Evolutionary conservation across 2,113 vertebrate genomes (phyloP).

Genomic region (Larimichthys crocea): DNA sequence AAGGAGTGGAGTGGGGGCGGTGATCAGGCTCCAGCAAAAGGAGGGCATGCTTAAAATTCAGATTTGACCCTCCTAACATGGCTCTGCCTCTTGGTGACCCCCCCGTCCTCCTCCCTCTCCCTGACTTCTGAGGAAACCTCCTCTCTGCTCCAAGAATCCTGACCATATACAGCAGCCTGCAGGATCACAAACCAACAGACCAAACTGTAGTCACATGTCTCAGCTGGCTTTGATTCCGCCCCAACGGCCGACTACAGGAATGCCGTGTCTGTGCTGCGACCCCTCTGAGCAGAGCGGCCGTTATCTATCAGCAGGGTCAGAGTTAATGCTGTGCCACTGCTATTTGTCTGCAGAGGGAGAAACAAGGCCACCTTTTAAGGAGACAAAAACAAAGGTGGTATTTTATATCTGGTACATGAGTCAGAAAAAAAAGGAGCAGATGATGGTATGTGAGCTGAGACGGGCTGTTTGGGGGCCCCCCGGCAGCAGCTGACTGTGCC

Average conservation of each 20-base stretch:
- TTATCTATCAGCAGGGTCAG: constrained; percentile 43
- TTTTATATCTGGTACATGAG: constrained; percentile 35
- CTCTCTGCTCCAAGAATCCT: constrained; percentile 70
- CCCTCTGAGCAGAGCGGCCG: constrained; percentile 20
- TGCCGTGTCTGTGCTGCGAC: constrained; percentile 39
- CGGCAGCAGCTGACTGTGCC: constrained; percentile 63
- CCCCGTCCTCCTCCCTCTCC: background rate
- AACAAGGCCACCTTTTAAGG: constrained; percentile 75
- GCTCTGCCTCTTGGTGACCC: constrained; percentile 2
- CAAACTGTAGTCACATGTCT: constrained; percentile 65
- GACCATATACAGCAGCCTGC: constrained; percentile 74
- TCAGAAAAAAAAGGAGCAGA: constrained; percentile 1
- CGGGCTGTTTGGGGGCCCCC: constrained; percentile 21
- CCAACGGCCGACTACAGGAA: constrained; percentile 48
- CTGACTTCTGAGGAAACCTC: constrained; percentile 65
- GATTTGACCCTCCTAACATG: constrained; percentile 51
- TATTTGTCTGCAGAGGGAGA: constrained; percentile 11
- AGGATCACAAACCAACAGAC: constrained; percentile 49
- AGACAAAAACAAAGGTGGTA: constrained; percentile 44
- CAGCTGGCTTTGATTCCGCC: constrained; percentile 37
- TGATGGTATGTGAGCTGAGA: constrained; percentile 59
- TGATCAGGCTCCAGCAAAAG: constrained; percentile 24
- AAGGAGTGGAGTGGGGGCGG: background rate
- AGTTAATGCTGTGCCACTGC: constrained; percentile 2
- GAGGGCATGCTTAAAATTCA: constrained; percentile 29